Conservation (phyloP, 1,140 invertebrate species). For the Vollenhovia emeryi region DNA sequence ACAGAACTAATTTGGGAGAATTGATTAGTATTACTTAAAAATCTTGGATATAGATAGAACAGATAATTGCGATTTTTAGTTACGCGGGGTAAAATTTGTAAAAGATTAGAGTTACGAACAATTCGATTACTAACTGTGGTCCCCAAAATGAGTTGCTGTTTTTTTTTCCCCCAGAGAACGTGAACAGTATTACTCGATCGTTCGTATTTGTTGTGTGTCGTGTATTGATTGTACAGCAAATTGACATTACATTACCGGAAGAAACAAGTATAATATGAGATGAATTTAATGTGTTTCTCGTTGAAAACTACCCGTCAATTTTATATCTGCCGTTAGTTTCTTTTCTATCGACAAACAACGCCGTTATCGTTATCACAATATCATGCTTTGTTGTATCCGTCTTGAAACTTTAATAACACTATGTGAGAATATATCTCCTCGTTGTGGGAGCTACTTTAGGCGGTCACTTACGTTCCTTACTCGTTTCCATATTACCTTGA, state of each 20-base stretch:
- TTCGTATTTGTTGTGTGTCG: not conserved
- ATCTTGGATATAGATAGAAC: too few species aligned
- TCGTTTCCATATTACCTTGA: not conserved
- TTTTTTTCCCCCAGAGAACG: too few species aligned
- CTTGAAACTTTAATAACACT: not conserved
- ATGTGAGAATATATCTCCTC: not conserved
- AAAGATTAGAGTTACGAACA: too few species aligned
- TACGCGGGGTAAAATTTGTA: too few species aligned
- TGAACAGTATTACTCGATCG: not conserved
- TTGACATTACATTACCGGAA: not conserved
- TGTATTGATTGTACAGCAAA: not conserved
- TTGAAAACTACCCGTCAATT: not conserved
- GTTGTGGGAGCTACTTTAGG: not conserved
- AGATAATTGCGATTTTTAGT: too few species aligned
- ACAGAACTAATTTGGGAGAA: too few species aligned
- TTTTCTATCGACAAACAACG: not conserved
- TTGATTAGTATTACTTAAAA: too few species aligned
- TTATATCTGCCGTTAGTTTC: not conserved
- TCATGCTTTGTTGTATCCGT: not conserved
- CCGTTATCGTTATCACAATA: not conserved
- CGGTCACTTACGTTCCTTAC: not conserved
- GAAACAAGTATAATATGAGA: not conserved
- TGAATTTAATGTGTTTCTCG: not conserved
- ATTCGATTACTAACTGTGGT: too few species aligned
- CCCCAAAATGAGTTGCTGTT: too few species aligned